phyloP scores from a whole-genome alignment of 2,113 vertebrate species.

The Puma concolor region DNA sequence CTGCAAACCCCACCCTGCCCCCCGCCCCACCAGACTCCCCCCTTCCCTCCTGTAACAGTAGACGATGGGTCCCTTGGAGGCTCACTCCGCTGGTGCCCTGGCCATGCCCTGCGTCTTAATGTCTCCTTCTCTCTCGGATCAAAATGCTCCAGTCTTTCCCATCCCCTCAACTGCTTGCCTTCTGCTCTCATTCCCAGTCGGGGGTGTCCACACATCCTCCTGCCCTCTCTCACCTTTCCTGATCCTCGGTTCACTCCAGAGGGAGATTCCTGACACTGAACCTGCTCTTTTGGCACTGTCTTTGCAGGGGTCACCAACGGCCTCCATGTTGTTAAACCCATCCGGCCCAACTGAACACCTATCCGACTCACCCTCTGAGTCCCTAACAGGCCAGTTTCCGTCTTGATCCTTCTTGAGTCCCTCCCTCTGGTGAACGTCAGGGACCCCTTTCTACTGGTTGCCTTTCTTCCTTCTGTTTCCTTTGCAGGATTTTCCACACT shows the following conservation, averaged over 20 bases:
- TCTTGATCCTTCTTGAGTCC: not conserved
- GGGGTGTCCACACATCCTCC: not conserved
- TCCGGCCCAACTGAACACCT: not conserved
- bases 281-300: not conserved
- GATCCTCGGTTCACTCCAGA: accelerated
- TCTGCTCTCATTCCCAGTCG: not conserved
- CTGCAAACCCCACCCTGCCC: not conserved
- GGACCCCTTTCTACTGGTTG: not conserved
- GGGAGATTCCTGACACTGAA: not conserved
- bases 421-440: not conserved
- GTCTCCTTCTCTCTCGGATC: not conserved
- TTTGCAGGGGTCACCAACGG: not conserved
- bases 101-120: not conserved
- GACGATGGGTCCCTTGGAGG: not conserved
- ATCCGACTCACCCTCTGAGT: not conserved
- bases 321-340: not conserved
- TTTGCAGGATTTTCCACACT: not conserved
- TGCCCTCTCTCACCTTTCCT: not conserved
- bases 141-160: not conserved
- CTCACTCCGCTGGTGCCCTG: not conserved
- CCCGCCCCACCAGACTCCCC: too few species aligned
- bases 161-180: not conserved
- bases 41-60: not conserved
- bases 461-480: not conserved
- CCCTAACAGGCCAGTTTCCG: not conserved